A percentile compares a stretch with the other conserved stretches of the same genome.
These are phyloP conservation scores for Atta texana DNA, from an alignment of 1,140 invertebrate genomes.

Conservation along the genomic window DNA sequence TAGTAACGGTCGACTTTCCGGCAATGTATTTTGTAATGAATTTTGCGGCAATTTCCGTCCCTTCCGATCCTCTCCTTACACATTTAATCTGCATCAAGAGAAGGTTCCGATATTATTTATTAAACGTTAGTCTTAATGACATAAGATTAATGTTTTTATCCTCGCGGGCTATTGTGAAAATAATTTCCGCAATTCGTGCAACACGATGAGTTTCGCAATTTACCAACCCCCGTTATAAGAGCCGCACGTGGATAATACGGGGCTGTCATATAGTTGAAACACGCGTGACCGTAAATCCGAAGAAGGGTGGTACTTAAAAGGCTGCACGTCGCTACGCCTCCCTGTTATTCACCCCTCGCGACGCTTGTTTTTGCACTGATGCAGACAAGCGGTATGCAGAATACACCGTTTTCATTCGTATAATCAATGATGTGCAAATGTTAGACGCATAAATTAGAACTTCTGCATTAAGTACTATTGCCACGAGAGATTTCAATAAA, in stretches of 20 bases:
- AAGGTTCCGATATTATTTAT: slow-evolving; percentile 46
- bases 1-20: slow-evolving; percentile 36
- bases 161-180: slow-evolving; percentile 24
- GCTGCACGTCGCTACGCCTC: slow-evolving; percentile 16
- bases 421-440: slow-evolving; percentile 55
- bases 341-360: slow-evolving; percentile 32
- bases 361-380: slow-evolving; percentile 28
- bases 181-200: slow-evolving; percentile 53
- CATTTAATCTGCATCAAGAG: not conserved
- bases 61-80: slow-evolving; percentile 34
- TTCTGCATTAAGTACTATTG: not conserved
- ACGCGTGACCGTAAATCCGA: slow-evolving; percentile 60
- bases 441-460: not conserved
- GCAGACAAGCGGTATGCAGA: slow-evolving; percentile 30
- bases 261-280: slow-evolving; percentile 46
- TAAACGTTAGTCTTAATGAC: slow-evolving; percentile 29
- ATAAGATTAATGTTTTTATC: slow-evolving; percentile 38
- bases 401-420: slow-evolving; percentile 31
- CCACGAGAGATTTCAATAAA: not conserved
- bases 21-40: slow-evolving; percentile 35
- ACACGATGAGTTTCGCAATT: slow-evolving; percentile 21
- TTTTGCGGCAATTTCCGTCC: slow-evolving; percentile 41
- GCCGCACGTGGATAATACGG: slow-evolving; percentile 37
- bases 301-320: slow-evolving; percentile 52
- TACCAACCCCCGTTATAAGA: slow-evolving; percentile 16